These are phyloP conservation scores for Brienomyrus longianalis DNA, from an alignment of 2,113 vertebrate species.

Conservation along the genomic window DNA sequence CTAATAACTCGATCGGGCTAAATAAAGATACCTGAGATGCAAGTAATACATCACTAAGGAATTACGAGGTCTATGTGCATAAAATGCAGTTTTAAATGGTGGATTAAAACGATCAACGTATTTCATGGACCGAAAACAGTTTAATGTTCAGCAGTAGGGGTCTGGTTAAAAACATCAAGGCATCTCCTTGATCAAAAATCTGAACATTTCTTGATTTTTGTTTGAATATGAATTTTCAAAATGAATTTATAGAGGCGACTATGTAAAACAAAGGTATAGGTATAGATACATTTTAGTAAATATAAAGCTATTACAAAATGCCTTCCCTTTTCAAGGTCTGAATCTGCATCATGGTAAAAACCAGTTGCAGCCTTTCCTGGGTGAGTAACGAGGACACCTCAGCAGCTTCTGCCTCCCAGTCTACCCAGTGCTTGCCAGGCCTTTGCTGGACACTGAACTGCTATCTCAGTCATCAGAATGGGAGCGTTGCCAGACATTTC, in stretches of 20 bases:
- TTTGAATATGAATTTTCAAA: background rate
- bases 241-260: background rate
- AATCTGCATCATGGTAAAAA: background rate
- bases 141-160: background rate
- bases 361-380: background rate
- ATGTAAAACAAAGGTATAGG: background rate
- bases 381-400: background rate
- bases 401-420: background rate
- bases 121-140: background rate
- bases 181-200: background rate
- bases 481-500: background rate
- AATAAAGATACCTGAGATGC: background rate
- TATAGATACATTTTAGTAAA: background rate
- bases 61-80: background rate
- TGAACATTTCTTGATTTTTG: background rate
- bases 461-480: background rate
- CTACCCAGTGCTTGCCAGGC: background rate
- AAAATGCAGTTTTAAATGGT: background rate
- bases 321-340: background rate
- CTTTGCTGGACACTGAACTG: background rate
- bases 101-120: background rate
- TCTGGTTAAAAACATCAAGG: background rate
- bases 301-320: background rate
- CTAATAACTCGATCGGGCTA: background rate
- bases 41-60: background rate